Conservation (phyloP, 2,888 invertebrate species). For the Polymixis lichenea region DNA sequence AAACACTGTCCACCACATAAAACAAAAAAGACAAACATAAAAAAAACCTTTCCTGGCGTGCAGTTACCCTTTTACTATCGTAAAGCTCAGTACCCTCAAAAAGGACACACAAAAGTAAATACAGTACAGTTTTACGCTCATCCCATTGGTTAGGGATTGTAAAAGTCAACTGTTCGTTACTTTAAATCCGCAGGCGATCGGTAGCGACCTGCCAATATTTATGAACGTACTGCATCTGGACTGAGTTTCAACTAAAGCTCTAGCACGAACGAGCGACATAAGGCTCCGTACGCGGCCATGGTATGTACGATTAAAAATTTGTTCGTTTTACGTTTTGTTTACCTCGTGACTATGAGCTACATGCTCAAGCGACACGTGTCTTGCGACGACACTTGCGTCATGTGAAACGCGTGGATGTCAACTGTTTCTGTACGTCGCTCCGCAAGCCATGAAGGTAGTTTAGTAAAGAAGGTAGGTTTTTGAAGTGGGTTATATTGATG, state of each 20-base stretch:
- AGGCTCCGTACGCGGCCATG: no score
- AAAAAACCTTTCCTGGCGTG: background rate
- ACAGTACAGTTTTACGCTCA: conserved; percentile 14
- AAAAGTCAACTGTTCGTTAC: conserved; percentile 39
- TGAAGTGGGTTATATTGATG: no score
- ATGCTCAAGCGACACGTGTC: background rate
- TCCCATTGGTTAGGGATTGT: conserved; percentile 6
- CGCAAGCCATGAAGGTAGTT: no score
- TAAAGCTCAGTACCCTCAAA: conserved; percentile 1
- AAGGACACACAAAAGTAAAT: conserved; percentile 25
- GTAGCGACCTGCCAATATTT: conserved; percentile 41
- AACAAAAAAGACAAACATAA: background rate
- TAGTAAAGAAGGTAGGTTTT: no score
- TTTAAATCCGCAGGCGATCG: conserved; percentile 34
- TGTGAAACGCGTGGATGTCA: no score
- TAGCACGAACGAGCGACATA: background rate
- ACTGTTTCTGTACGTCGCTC: background rate
- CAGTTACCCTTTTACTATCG: background rate
- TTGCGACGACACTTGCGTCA: background rate
- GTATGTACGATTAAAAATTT: background rate
- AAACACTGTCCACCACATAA: background rate
- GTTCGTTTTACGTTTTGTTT: no score
- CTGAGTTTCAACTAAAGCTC: conserved; percentile 6
- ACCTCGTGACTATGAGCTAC: no score
- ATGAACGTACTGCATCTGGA: conserved; percentile 4